phyloP scores from a whole-genome alignment of 1,140 invertebrate species.

The Antheraea pernyi region DNA sequence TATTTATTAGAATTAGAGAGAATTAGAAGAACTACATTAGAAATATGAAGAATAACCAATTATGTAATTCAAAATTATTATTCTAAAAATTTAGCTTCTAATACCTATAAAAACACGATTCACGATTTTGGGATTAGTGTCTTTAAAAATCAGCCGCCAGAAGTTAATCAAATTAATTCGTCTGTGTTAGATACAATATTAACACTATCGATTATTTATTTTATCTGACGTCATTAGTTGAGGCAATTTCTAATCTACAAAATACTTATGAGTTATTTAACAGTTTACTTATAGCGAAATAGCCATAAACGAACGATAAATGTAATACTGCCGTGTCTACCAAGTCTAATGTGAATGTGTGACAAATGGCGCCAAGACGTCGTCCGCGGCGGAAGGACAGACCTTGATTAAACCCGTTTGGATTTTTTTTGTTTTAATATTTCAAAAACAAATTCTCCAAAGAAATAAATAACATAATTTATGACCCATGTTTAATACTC shows the following conservation, averaged over 20 bases:
- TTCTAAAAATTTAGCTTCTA: too few relatives aligned
- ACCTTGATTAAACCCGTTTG: neutral
- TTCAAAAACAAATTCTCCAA: neutral
- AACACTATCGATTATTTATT: neutral
- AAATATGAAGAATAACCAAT: too few relatives aligned
- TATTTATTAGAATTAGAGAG: too few relatives aligned
- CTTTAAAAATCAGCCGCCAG: too few relatives aligned
- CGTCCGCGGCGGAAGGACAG: constrained; percentile 14
- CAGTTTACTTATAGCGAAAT: neutral
- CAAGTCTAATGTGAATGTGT: constrained; percentile 19
- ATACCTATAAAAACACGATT: too few relatives aligned
- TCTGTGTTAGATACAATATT: neutral
- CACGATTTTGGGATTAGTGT: too few relatives aligned
- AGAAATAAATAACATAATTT: neutral
- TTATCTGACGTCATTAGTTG: neutral
- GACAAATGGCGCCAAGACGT: constrained; percentile 26
- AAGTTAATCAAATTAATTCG: too few relatives aligned
- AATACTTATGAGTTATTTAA: neutral
- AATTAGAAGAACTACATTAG: too few relatives aligned
- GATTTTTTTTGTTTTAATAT: neutral
- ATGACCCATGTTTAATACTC: neutral
- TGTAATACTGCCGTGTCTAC: constrained; percentile 18
- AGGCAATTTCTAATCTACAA: neutral
- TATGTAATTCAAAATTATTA: too few relatives aligned
- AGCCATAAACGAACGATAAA: constrained; percentile 6